A percentile compares a stretch with the other conserved stretches of the same genome.
These are phyloP conservation scores for Therioaphis trifolii DNA, from an alignment of 2,888 invertebrate species.

Conservation along the genomic window DNA sequence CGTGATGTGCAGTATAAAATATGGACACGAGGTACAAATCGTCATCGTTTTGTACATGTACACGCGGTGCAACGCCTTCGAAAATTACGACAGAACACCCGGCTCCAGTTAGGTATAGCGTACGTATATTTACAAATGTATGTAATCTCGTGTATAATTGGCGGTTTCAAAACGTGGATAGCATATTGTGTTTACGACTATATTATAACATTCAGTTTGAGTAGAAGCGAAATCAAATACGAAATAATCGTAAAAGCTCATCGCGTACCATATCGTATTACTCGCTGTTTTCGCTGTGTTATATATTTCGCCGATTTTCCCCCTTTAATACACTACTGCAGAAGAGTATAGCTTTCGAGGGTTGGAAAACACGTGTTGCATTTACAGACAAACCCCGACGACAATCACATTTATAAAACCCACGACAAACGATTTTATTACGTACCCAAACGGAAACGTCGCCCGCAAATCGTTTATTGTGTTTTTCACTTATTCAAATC, in stretches of 20 bases:
- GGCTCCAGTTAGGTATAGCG: neutral
- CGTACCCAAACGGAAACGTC: neutral
- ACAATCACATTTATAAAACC: conserved; percentile 42
- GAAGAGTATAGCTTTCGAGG: conserved; percentile 41
- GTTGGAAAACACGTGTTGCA: conserved; percentile 59
- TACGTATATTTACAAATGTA: neutral
- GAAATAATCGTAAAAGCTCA: conserved; percentile 37
- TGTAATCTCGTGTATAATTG: neutral
- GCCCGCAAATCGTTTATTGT: neutral
- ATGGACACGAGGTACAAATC: neutral
- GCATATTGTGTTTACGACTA: neutral
- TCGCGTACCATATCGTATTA: conserved; percentile 23
- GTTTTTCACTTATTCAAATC: no score
- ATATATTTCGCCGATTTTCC: conserved; percentile 19
- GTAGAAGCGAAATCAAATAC: neutral
- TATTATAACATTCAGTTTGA: neutral
- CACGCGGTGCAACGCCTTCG: neutral
- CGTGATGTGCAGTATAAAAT: neutral
- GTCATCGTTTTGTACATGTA: neutral
- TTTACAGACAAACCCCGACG: conserved; percentile 41
- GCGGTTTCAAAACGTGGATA: neutral
- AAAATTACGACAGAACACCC: conserved; percentile 26
- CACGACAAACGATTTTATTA: conserved; percentile 35
- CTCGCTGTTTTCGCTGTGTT: conserved; percentile 1
- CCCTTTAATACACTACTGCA: conserved; percentile 42